Conservation (phyloP, 35 echinoderm and acorn worm species). For the Ptychodera flava region DNA sequence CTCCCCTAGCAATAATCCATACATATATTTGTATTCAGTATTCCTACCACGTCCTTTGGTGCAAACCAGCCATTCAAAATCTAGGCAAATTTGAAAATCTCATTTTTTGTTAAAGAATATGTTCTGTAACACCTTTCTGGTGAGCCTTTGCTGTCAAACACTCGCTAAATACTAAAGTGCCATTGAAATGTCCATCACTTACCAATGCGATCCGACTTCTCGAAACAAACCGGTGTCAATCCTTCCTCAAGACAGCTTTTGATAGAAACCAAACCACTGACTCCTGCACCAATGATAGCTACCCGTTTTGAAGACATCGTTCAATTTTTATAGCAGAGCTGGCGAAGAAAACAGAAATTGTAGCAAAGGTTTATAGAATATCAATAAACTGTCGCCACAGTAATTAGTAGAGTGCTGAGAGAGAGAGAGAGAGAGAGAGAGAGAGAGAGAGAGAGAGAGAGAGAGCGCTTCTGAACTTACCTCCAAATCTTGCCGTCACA, state of each 20-base stretch:
- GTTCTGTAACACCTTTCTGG: neutral
- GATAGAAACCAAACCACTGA: neutral
- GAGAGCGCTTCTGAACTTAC: neutral
- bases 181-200: neutral
- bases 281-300: neutral
- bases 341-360: neutral
- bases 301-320: neutral
- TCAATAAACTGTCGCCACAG: neutral
- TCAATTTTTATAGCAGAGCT: neutral
- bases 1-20: no score
- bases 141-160: neutral
- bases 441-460: slow-evolving; percentile 8
- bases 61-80: no score
- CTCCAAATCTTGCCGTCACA: no score
- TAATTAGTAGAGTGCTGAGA: neutral
- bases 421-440: slow-evolving; percentile 7
- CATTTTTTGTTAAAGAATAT: neutral
- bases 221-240: neutral
- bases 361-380: neutral
- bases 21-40: no score
- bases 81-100: neutral
- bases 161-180: neutral
- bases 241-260: neutral
- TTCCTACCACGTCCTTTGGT: no score
- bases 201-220: neutral